Conservation (phyloP, 2,888 invertebrate genomes). For the Myathropa florea region DNA sequence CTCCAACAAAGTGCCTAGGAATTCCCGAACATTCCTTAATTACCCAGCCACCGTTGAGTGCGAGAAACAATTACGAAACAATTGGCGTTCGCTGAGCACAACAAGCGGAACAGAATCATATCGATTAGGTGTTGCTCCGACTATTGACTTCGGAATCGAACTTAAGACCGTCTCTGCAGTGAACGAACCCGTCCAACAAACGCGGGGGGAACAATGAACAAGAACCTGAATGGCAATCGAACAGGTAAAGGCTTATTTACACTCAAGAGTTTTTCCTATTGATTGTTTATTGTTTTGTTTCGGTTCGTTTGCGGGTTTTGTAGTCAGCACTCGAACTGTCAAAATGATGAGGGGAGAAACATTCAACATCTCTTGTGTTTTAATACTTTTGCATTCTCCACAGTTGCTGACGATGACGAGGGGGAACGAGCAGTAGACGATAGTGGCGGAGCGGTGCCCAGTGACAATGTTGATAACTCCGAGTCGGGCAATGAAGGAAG, state of each 20-base stretch:
- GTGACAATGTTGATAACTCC: constrained; percentile 13
- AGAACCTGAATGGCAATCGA: constrained; percentile 51
- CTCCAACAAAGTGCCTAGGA: neutral
- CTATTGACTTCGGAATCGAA: constrained; percentile 3
- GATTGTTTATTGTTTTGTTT: constrained; percentile 12
- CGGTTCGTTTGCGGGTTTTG: neutral
- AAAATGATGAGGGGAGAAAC: constrained; percentile 14
- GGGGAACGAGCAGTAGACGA: neutral
- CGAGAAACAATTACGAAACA: neutral
- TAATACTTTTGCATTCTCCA: constrained; percentile 52
- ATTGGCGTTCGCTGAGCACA: neutral
- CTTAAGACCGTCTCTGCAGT: constrained; percentile 23
- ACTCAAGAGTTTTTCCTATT: constrained; percentile 20
- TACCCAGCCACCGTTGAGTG: neutral
- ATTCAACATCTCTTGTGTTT: constrained; percentile 29
- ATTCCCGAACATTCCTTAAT: neutral
- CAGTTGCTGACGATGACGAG: neutral
- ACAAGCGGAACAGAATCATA: neutral
- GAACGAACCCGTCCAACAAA: neutral
- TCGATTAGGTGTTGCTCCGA: constrained; percentile 26
- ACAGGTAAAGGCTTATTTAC: constrained; percentile 39
- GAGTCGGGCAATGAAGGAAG: neutral
- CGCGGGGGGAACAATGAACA: constrained; percentile 22
- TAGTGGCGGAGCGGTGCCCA: neutral
- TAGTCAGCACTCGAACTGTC: constrained; percentile 32